Evolutionary conservation across 2,113 vertebrate genomes (phyloP).

Genomic region (Ailuropoda melanoleuca): DNA sequence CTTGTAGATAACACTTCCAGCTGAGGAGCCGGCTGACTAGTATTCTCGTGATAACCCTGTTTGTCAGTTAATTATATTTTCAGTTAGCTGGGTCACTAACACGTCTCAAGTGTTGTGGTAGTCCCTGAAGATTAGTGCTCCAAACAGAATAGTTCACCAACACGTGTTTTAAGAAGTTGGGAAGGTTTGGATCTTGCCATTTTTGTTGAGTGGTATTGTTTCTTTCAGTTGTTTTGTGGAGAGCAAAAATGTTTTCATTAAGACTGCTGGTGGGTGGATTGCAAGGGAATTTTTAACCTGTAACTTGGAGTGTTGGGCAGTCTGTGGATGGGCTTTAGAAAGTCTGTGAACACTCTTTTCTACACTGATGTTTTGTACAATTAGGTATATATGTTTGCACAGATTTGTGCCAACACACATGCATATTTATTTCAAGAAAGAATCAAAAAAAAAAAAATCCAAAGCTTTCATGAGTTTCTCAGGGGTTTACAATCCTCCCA

Average conservation of each 20-base stretch:
- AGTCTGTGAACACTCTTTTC: neutral
- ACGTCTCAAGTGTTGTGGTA: neutral
- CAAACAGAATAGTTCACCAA: neutral
- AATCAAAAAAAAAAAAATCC: neutral
- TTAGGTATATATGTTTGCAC: neutral
- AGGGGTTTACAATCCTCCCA: neutral
- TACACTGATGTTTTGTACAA: neutral
- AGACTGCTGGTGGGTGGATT: neutral
- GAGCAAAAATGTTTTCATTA: slow-evolving; percentile 35
- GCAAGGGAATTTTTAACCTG: neutral
- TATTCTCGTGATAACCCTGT: slow-evolving; percentile 2
- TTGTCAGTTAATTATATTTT: slow-evolving; percentile 54
- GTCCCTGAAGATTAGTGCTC: neutral
- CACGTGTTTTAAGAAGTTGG: neutral
- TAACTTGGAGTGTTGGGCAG: neutral
- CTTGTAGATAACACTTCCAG: neutral
- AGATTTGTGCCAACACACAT: neutral
- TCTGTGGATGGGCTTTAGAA: neutral
- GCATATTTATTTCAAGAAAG: neutral
- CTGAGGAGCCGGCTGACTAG: neutral
- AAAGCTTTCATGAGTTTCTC: neutral
- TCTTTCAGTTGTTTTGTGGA: neutral
- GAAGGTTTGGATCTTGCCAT: neutral
- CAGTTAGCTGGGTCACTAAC: neutral
- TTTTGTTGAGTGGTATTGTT: slow-evolving; percentile 1